Conservation (phyloP, 2,888 invertebrate genomes). For the Augochlorella aurata region DNA sequence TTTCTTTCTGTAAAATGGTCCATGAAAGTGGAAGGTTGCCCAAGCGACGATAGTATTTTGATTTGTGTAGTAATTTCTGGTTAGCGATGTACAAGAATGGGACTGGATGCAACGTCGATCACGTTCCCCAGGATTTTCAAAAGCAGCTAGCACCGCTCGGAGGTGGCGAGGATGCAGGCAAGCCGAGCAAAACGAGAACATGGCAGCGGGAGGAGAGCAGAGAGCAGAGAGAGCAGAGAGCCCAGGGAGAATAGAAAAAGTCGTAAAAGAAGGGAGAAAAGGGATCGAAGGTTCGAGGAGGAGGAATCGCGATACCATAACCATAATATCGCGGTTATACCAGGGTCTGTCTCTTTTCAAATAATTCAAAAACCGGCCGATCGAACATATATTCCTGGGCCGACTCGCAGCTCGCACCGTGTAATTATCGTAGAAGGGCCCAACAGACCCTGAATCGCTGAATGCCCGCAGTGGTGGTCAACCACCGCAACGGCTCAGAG, state of each 20-base stretch:
- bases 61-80: too few relatives aligned
- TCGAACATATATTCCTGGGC: conserved; percentile 81
- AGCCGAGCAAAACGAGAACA: conserved; percentile 52
- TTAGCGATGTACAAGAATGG: too few relatives aligned
- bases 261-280: conserved; percentile 58
- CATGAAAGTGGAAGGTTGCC: too few relatives aligned
- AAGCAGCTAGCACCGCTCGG: conserved; percentile 29
- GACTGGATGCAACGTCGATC: too few relatives aligned
- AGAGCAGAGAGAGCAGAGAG: conserved; percentile 43
- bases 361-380: conserved; percentile 82
- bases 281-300: conserved; percentile 66
- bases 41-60: too few relatives aligned
- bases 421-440: conserved; percentile 81
- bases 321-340: conserved; percentile 79
- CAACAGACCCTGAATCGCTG: conserved; percentile 76
- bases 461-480: conserved; percentile 79
- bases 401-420: conserved; percentile 79
- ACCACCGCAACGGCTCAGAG: conserved; percentile 57
- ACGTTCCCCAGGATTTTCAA: conserved; percentile 51
- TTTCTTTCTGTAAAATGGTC: too few relatives aligned
- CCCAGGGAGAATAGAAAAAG: conserved; percentile 48
- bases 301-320: conserved; percentile 79
- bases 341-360: conserved; percentile 81
- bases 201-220: conserved; percentile 51
- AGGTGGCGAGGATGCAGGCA: conserved; percentile 49